Evolutionary conservation across 37 sponge, comb jelly and placozoan species (phyloP), one percentile per base, ranked within the genome.

Genomic region (Hexactinellida sp.): DNA sequence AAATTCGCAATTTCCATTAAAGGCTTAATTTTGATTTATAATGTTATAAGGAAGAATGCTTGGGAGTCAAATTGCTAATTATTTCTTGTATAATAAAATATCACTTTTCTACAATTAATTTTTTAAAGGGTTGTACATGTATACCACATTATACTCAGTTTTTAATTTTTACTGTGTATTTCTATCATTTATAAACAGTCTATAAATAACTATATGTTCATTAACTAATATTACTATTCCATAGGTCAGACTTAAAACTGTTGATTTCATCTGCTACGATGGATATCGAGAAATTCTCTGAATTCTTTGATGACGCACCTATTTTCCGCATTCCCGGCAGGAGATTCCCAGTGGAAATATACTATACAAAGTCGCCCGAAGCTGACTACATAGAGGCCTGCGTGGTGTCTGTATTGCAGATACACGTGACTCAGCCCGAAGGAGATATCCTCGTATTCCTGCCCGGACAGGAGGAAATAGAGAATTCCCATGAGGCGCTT

Each of bases 301-400:
- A 92, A 89, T 99, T 99, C 85, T 99, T 99, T 93, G 99, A 99
- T 89, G 97, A 96, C 85, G 99, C 99, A 83, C 96, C 94, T 1
- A 91, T 96, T 24, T 99, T 99, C 85, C 88, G 93, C 36, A 96
- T 99, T 24, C 99, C 99, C n/a, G 99, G 99, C n/a, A 37, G 99
- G 36, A 54, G 99, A 24, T 99, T 88, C 85, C 96, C 96, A 38
- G 96, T 99, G 30, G 99, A 99, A n/a, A 94, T 99, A 34, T 99
- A 89, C 88, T 96, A 99, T 55, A 96, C 99, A 19, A 99, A 99
- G 93, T 95, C 99, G 36, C 99, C 99, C 86, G 99, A 99, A 71
- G 99, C 99, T 38, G 97, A 96, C 85, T 96, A 96, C 82, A 82
- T 96, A 30, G 97, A 99, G 51, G 97, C 99, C 82, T 90, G 91